Evolutionary conservation across 2,113 vertebrate genomes (phyloP).

Genomic region (Lagopus muta): DNA sequence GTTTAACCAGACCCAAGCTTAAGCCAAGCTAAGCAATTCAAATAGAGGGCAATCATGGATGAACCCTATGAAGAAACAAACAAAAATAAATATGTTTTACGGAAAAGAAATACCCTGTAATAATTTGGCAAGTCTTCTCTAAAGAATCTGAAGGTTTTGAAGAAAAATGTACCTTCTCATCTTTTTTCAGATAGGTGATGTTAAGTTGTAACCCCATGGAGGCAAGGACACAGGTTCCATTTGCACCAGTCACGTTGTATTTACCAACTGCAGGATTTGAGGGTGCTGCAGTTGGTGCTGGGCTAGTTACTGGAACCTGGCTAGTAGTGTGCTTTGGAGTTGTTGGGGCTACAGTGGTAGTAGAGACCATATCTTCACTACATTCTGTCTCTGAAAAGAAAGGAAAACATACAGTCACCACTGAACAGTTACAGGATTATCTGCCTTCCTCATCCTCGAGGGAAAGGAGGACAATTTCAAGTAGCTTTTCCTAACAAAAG

Average conservation of each 20-base stretch:
- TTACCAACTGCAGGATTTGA: slow-evolving; percentile 67
- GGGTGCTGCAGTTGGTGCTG: slow-evolving; percentile 57
- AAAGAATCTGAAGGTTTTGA: not conserved
- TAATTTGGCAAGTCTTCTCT: not conserved
- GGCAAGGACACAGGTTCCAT: slow-evolving; percentile 87
- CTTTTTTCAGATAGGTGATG: slow-evolving; percentile 80
- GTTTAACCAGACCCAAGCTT: not conserved
- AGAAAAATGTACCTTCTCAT: slow-evolving; percentile 69
- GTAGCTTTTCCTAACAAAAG: not conserved
- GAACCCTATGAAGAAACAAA: not conserved
- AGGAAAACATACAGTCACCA: not conserved
- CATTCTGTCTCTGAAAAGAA: slow-evolving; percentile 83
- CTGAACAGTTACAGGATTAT: not conserved
- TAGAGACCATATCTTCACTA: slow-evolving; percentile 76
- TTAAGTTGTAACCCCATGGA: slow-evolving; percentile 90
- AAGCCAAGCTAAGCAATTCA: not conserved
- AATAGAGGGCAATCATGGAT: not conserved
- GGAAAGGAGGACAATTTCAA: not conserved
- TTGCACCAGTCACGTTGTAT: slow-evolving; percentile 80
- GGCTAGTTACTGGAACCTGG: slow-evolving; percentile 32
- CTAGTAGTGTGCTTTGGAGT: slow-evolving; percentile 34
- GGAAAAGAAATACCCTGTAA: not conserved
- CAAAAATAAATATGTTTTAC: not conserved
- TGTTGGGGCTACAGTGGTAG: slow-evolving; percentile 1
- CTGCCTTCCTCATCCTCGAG: not conserved